Evolutionary conservation across 2,888 invertebrate species (phyloP), one percentile per base, ranked within the genome.

Genomic region (Cephus pulcher): DNA sequence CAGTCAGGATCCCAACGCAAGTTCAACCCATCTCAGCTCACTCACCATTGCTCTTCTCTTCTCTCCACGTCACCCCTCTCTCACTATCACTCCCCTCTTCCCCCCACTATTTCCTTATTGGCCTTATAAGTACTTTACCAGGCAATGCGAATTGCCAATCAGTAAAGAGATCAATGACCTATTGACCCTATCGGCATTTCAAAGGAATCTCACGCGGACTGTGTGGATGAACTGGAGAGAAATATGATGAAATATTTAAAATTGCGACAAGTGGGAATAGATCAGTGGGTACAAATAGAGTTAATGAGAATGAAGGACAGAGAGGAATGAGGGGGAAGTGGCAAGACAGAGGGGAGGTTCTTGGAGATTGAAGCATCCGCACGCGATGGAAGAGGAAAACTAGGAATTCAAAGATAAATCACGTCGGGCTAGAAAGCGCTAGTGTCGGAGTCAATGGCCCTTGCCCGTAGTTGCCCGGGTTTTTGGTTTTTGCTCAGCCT

Each of bases 391-490:
- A 86, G 86, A 85, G 86, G 84, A 86, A 86, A 86, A 86, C 78
- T 80, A 83, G 82, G 85, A 85, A 85, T 84, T 80, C 81, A 79
- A 78, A 84, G 84, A 89, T 88, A 88, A 88, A 88, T 89, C 88
- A 87, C 86, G 85, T 84, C 82, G 82, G 81, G 82, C 81, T 82
- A 34, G 70, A 87, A 86, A 84, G 85, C 84, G 82, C 81, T 85
- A 85, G 88, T 88, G 89, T 86, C 83, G 85, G 87, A 89, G 89
- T 89, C 88, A 89, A 89, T 89, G 89, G 87, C 88, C 86, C 89
- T 88, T 89, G 86, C 85, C 84, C 83, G 85, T 87, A 87, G 89
- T 86, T 88, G 87, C 86, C 83, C 84, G 88, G 89, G 84, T 88
- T 89, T 89, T 88, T 86, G 86, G 89, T 89, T 89, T 89, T 89